Evolutionary conservation across 2,797 vertebrate genomes (phyloP), one percentile per base, ranked within the genome.

Genomic region (Smutsia temminckii): DNA sequence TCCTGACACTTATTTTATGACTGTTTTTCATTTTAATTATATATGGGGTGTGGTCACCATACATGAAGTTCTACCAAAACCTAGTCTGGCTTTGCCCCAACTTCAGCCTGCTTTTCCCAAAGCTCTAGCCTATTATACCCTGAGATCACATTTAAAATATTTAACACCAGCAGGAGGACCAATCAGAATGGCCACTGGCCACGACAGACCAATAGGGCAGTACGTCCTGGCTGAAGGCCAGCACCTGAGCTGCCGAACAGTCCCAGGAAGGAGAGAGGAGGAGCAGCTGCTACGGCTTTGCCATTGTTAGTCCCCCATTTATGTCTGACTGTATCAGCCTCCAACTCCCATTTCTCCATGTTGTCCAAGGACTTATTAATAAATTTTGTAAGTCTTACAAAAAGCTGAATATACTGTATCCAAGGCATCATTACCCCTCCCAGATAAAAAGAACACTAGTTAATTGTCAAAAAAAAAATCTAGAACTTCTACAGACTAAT

Each of bases 1-100:
- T 90, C 55, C 57, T 93, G 46, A 80, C n/a, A 53, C 42, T 91
- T 49, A 27, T 5, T 94, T 94, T 71, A 59, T 75, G 78, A 63
- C 59, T 91, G 14, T 69, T 93, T 80, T 57, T 55, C 13, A 89
- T 88, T 95, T 93, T 78, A 95, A 89, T 96, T 94, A 79, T 40
- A 66, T 14, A 25, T 37, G 37, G 34, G 27, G 12, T 49, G 16
- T 72, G 57, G 72, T 40, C 40, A 64, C 29, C 59, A 25, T 12
- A 34, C 49, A 75, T 17, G 23, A 88, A 63, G 20, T 42, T 89
- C 37, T 46, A 46, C 86, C 75, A 27, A 85, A 32, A 87, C 32
- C 71, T 80, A 29, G 42, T 40, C 18, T 92, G 64, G 71, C 27
- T 27, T 18, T 27, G 21, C 23, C 13, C 53, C 63, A 40, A 23